Base-by-base conservation (phyloP, 2,888 invertebrate species). In the Poecilus cupreus region DNA sequence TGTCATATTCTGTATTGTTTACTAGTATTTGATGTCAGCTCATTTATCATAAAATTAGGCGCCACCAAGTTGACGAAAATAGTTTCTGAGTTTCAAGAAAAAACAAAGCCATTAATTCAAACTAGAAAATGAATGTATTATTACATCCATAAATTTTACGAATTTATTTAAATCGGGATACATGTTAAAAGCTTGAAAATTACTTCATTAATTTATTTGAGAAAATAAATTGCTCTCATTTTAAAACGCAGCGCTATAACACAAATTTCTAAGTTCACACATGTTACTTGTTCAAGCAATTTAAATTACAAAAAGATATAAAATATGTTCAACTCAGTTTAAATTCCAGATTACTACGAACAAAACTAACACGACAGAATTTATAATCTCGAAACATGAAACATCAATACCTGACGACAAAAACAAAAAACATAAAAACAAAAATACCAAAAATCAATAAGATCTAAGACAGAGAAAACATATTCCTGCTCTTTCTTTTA, bases 101-200 rank as follows among this genome's bases (percentile, higher is more conserved):
- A 74, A 74, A 74, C 51, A 74, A 46, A 74, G 16, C 26, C 74
- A 26, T 74, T 51, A 74, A 74, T 74, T 74, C 32, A 13, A 20
- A 24, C n/a, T 5, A 32, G 13, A 51, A 74, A 74, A 49, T 51
- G 26, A 51, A 49, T 49, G 72, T 20, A 74, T 49, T 70, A 43
- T 22, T 70, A 22, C 13, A 39, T 18, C 11, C 20, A 72, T 72
- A 72, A 72, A 72, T 46, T 72, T 24, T 39, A 20, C 10, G 10
- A 43, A 22, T 72, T 72, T 72, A 72, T 72, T 72, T 72, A 43
- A 72, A 22, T 20, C 20, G 43, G 20, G 6, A n/a, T 16, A 43
- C 46, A 10, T 20, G 68, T 20, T 46, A 32, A 32, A 32, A 32
- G 32, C 32, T 72, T 72, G 72, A 46, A 24, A 72, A 72, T 46